A percentile compares a stretch with the other conserved stretches of the same genome.
phyloP scores from a whole-genome alignment of 2,797 vertebrate genomes.

The Momotus momota region DNA sequence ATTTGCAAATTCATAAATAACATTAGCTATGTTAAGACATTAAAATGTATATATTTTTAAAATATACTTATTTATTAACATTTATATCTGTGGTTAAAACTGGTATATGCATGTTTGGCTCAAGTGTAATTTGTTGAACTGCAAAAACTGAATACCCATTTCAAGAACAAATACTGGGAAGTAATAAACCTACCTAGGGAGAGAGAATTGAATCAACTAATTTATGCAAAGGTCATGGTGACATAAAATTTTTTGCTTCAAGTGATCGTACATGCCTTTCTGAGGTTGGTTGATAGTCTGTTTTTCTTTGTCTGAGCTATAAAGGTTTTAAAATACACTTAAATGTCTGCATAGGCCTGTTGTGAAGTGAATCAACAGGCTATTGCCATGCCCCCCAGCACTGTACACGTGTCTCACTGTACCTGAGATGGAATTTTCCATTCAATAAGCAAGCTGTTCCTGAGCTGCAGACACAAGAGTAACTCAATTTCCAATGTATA shows the following conservation, averaged over 20 bases:
- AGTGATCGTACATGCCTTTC: fast-evolving
- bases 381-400: background rate
- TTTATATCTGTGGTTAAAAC: background rate
- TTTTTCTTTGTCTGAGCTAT: background rate
- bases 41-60: background rate
- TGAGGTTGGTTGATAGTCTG: background rate
- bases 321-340: background rate
- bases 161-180: background rate
- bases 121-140: background rate
- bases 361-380: background rate
- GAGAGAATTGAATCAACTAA: background rate
- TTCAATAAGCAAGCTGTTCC: background rate
- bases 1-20: background rate
- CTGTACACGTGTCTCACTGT: fast-evolving
- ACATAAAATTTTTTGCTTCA: background rate
- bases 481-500: background rate
- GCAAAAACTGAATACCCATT: background rate
- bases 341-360: background rate
- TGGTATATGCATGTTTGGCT: background rate
- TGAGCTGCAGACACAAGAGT: background rate
- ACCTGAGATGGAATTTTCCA: background rate
- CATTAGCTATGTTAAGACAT: background rate
- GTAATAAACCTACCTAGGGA: background rate
- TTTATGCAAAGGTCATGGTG: background rate
- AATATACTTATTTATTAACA: background rate